Base-by-base conservation (phyloP, 2,888 invertebrate species). In the Tiliacea citrago region DNA sequence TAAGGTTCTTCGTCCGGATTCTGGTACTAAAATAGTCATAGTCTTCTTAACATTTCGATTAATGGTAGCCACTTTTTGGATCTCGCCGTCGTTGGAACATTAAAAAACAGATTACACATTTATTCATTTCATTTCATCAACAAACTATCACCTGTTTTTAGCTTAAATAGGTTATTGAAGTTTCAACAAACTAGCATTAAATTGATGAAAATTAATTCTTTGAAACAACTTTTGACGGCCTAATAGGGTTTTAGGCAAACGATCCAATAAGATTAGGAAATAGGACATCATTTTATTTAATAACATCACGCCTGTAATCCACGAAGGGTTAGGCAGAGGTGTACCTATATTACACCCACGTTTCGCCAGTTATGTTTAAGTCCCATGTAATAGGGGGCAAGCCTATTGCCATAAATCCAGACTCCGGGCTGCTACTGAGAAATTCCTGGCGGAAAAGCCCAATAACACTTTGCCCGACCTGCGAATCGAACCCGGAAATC, bases 111-210 rank as follows among this genome's bases (percentile, higher is more conserved):
- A 39, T 39, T 29, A 39, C 39, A n/a, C 3, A 58, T n/a, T 42
- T 0, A 58, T 18, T n/a, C 9, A 68, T 24, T 24, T 4, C 16
- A 29, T 5, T n/a, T 42, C 5, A 35, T 75, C 24, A 47, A 57
- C 29, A 51, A n/a, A 58, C 51, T 45, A 24, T 9, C 42, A 57
- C 16, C 45, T 29, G 53, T 51, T 58, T 62, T 57, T 29, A 42
- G 49, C 57, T 63, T 29, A 73, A 57, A 73, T 51, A 45, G 29
- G 39, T 57, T 57, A 57, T 29, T 39, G 55, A 65, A 73, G 57
- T 73, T 75, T 60, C 21, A 75, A 75, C 51, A 65, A 73, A 35
- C 51, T 66, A 12, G 47, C n/a, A 51, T 71, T 47, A 49, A 62
- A 29, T 39, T 39, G 2, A 73, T 45, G 39, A 61, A 55, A 47